A percentile compares a stretch with the other conserved stretches of the same genome.
phyloP scores from a whole-genome alignment of 2,888 invertebrate species.

The Amiota minor region DNA sequence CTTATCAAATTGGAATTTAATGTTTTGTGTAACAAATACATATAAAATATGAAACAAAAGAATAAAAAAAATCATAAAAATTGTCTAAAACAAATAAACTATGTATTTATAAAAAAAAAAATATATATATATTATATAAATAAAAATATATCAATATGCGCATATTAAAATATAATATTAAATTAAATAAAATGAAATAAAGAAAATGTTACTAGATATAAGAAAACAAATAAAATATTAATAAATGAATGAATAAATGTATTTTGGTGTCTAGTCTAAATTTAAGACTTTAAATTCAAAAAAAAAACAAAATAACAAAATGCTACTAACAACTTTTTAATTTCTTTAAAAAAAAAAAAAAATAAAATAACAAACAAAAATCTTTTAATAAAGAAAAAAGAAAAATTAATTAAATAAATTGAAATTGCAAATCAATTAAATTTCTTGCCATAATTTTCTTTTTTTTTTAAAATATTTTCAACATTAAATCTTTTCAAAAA shows the following conservation, averaged over 20 bases:
- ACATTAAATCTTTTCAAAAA: too few species aligned
- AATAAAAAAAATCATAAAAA: conserved; percentile 35
- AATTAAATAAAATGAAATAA: conserved; percentile 24
- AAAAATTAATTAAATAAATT: conserved; percentile 15
- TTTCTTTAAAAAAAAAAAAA: conserved; percentile 30
- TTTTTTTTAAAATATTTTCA: too few species aligned
- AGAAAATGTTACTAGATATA: conserved; percentile 17
- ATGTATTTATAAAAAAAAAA: conserved; percentile 25
- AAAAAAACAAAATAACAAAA: conserved; percentile 47
- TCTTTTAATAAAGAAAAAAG: conserved; percentile 22
- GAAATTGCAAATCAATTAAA: too few species aligned
- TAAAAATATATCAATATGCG: too few species aligned
- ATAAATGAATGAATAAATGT: neutral
- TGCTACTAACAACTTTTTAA: conserved; percentile 22
- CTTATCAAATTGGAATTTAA: conserved; percentile 21
- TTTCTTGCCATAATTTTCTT: too few species aligned
- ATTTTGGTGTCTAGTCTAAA: conserved; percentile 69
- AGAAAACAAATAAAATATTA: conserved; percentile 30
- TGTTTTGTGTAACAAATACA: conserved; percentile 43
- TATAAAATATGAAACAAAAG: conserved; percentile 27
- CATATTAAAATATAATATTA: conserved; percentile 52
- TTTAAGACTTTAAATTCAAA: conserved; percentile 67
- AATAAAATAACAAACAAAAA: conserved; percentile 19
- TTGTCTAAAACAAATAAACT: neutral
- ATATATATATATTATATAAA: conserved; percentile 46